phyloP scores from a whole-genome alignment of 2,113 vertebrate genomes.

The Centropus bengalensis region DNA sequence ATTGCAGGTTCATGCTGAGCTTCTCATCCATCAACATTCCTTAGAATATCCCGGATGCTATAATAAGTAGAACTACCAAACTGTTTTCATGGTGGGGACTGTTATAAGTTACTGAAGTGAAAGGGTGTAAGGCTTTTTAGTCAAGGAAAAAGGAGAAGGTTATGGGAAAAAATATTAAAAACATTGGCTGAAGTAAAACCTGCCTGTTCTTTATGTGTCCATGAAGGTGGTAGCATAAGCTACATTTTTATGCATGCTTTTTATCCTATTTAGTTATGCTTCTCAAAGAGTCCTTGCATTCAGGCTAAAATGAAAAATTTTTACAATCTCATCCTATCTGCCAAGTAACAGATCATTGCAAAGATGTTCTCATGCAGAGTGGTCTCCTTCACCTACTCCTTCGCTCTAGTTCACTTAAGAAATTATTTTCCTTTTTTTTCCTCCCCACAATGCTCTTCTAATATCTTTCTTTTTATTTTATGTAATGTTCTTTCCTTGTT shows the following conservation, averaged over 20 bases:
- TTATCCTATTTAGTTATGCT: not conserved
- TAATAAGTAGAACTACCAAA: not conserved
- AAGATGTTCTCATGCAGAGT: constrained; percentile 16
- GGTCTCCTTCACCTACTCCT: constrained; percentile 16
- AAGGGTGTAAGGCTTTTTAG: not conserved
- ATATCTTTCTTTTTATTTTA: constrained; percentile 44
- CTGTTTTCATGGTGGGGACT: not conserved
- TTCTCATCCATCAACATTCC: not conserved
- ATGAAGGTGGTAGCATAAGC: not conserved
- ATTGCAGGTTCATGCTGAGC: no score
- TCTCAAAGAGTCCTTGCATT: not conserved
- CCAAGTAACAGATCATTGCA: not conserved
- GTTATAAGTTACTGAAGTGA: not conserved
- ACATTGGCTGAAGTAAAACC: not conserved
- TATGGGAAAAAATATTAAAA: not conserved
- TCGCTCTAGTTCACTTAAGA: constrained; percentile 46
- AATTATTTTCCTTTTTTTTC: constrained; percentile 33
- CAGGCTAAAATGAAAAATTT: not conserved
- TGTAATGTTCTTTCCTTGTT: constrained; percentile 29
- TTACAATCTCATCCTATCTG: not conserved
- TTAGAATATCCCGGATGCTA: not conserved
- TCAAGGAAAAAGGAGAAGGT: not conserved
- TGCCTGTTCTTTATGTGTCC: not conserved
- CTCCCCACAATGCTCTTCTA: constrained; percentile 27
- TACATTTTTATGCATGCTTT: not conserved